Evolutionary conservation across 2,797 vertebrate genomes (phyloP).

Genomic region (Neoniphon sammara): DNA sequence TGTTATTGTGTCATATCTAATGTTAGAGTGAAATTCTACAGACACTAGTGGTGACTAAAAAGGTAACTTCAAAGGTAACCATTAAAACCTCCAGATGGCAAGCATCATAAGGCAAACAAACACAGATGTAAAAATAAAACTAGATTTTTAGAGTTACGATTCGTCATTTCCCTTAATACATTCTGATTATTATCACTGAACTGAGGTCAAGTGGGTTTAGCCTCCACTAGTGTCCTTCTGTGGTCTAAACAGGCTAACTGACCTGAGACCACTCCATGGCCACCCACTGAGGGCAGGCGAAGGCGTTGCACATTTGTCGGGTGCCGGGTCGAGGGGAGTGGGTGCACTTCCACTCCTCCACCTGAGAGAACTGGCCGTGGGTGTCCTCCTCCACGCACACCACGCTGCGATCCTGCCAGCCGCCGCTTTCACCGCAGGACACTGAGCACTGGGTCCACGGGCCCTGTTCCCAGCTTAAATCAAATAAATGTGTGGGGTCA

Average conservation of each 20-base stretch:
- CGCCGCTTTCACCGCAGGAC: slow-evolving; percentile 88
- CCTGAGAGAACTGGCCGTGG: slow-evolving; percentile 87
- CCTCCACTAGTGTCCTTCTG: not conserved
- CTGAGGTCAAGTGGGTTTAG: not conserved
- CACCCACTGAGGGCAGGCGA: slow-evolving; percentile 92
- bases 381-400: slow-evolving; percentile 92
- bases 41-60: too few species aligned
- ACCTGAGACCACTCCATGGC: slow-evolving; percentile 98
- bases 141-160: too few species aligned
- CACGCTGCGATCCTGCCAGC: slow-evolving; percentile 89
- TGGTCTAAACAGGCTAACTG: slow-evolving; percentile 56
- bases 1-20: too few species aligned
- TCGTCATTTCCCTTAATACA: too few species aligned
- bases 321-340: slow-evolving; percentile 88
- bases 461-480: slow-evolving; percentile 91
- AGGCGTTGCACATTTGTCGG: slow-evolving; percentile 89
- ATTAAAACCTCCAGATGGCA: too few species aligned
- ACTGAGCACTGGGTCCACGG: slow-evolving; percentile 93
- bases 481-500: not conserved
- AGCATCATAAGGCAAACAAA: too few species aligned
- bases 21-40: not conserved
- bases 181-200: too few species aligned
- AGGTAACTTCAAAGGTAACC: too few species aligned
- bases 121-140: too few species aligned
- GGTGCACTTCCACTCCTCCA: slow-evolving; percentile 95